Conservation (phyloP, 2,888 invertebrate species). For the Cheilosia impressa region DNA sequence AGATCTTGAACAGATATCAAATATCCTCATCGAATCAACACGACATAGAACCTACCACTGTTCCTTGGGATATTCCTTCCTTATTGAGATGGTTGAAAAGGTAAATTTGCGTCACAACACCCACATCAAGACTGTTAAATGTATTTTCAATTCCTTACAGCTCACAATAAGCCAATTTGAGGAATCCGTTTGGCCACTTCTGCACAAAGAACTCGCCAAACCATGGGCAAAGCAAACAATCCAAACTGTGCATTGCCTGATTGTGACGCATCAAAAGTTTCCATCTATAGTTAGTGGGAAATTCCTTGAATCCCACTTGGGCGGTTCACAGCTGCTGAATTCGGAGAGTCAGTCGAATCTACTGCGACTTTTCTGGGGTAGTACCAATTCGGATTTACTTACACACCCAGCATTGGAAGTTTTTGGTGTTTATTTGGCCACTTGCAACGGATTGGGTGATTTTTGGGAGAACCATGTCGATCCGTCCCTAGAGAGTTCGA, state of each 20-base stretch:
- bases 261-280: constrained; percentile 83
- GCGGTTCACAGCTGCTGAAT: constrained; percentile 85
- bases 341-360: constrained; percentile 86
- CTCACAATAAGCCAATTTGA: constrained; percentile 85
- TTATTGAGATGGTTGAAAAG: constrained; percentile 86
- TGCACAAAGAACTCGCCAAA: constrained; percentile 86
- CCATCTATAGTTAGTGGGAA: constrained; percentile 85
- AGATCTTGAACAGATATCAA: constrained; percentile 84
- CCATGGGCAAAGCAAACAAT: constrained; percentile 87
- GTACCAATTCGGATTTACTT: constrained; percentile 81
- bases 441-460: constrained; percentile 84
- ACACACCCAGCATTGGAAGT: constrained; percentile 88
- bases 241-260: constrained; percentile 87
- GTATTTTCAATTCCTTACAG: constrained; percentile 80
- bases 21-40: constrained; percentile 80
- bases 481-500: constrained; percentile 84
- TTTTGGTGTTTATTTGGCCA: constrained; percentile 85
- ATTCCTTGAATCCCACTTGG: constrained; percentile 85
- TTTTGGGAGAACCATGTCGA: constrained; percentile 86
- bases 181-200: constrained; percentile 85
- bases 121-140: background rate
- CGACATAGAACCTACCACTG: constrained; percentile 78
- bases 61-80: constrained; percentile 85
- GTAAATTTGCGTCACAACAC: constrained; percentile 81
- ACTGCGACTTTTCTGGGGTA: constrained; percentile 87